Evolutionary conservation across 2,888 invertebrate species (phyloP).

Genomic region (Diogma glabrata): DNA sequence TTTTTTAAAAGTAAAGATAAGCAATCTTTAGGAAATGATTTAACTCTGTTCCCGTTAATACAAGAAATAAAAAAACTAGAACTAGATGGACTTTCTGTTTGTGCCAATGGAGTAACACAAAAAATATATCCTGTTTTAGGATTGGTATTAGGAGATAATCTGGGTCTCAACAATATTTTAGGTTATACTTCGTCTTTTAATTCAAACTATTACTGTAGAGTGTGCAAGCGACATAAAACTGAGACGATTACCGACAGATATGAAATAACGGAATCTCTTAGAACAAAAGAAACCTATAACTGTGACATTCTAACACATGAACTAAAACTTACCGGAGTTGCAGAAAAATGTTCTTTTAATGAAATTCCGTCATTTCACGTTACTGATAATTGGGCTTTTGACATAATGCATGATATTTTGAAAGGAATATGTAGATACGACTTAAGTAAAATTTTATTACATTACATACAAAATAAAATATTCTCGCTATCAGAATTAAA

Average conservation of each 20-base stretch:
- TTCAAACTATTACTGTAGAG: neutral
- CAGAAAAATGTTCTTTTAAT: too few relatives aligned
- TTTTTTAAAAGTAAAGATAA: neutral
- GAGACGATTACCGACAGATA: neutral
- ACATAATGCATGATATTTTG: slow-evolving; percentile 1
- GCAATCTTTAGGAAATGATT: neutral
- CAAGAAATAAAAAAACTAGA: neutral
- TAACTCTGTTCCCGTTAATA: neutral
- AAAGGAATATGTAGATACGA: slow-evolving; percentile 3
- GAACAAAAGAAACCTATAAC: neutral
- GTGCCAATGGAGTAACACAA: neutral
- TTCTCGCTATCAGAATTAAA: neutral
- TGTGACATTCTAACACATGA: neutral
- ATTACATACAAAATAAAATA: neutral
- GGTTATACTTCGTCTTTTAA: neutral
- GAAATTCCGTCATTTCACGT: slow-evolving; percentile 6
- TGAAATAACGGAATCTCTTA: neutral
- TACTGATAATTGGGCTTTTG: neutral
- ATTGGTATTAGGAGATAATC: slow-evolving; percentile 4
- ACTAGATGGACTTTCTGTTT: neutral
- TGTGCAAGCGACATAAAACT: neutral
- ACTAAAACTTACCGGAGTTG: too few relatives aligned
- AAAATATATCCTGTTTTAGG: too few relatives aligned
- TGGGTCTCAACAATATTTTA: neutral
- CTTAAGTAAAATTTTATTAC: too few relatives aligned